A percentile compares a stretch with the other conserved stretches of the same genome.
Evolutionary conservation across 2,113 vertebrate species (phyloP).

Genomic region (Peromyscus leucopus): DNA sequence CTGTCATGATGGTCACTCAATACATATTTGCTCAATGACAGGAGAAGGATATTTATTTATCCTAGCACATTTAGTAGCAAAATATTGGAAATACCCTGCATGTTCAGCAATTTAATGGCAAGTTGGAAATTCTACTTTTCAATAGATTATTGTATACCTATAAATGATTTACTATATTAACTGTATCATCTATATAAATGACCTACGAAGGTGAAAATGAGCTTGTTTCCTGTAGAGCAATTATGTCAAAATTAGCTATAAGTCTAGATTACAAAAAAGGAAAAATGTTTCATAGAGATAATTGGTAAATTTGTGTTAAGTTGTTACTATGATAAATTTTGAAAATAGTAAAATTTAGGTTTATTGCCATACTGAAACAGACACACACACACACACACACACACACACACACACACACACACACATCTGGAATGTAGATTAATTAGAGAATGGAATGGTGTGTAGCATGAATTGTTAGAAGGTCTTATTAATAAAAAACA

Average conservation of each 20-base stretch:
- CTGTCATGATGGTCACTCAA: background rate
- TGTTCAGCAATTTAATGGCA: background rate
- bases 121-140: conserved; percentile 1
- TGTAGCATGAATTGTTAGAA: no score
- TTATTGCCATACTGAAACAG: background rate
- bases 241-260: background rate
- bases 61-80: background rate
- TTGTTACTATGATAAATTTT: background rate
- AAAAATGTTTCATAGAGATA: background rate
- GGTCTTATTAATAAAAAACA: no score
- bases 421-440: background rate
- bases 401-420: background rate
- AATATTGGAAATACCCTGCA: background rate
- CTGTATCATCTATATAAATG: background rate
- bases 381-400: background rate
- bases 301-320: background rate
- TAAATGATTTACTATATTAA: conserved; percentile 20
- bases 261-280: background rate
- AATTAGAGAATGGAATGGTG: no score
- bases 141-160: background rate
- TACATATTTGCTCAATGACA: conserved; percentile 43
- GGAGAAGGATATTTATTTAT: conserved; percentile 37
- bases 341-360: background rate
- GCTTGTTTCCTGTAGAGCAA: background rate
- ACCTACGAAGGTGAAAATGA: conserved; percentile 2